These are phyloP conservation scores for Hymenochirus boettgeri DNA, from an alignment of 2,113 vertebrate genomes.

Conservation along the genomic window DNA sequence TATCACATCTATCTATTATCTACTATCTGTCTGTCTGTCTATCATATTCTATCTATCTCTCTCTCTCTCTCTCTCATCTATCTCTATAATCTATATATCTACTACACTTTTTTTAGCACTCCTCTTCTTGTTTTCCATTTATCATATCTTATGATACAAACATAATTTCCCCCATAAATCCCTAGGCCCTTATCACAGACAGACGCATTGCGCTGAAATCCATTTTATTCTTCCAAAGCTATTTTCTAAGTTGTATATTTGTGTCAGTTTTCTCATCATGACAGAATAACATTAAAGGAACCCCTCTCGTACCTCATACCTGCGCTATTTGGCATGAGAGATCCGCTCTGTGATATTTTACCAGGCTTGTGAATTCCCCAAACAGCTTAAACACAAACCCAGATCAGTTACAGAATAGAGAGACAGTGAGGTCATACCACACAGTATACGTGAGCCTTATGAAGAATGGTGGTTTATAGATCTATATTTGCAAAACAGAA, in stretches of 20 bases:
- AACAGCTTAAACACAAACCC: neutral
- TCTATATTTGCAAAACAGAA: neutral
- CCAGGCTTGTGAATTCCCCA: slow-evolving; percentile 5
- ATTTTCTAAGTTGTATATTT: neutral
- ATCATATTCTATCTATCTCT: too few species aligned
- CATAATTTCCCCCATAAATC: too few species aligned
- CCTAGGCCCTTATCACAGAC: too few species aligned
- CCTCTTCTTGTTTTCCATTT: too few species aligned
- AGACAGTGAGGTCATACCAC: slow-evolving; percentile 41
- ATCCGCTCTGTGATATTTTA: slow-evolving; percentile 23
- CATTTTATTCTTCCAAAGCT: neutral
- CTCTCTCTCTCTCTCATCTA: too few species aligned
- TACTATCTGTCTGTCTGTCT: too few species aligned
- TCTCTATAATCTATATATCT: too few species aligned
- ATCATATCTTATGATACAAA: too few species aligned
- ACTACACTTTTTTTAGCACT: too few species aligned
- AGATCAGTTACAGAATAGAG: slow-evolving; percentile 35
- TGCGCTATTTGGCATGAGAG: slow-evolving; percentile 3
- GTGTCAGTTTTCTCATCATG: slow-evolving; percentile 13
- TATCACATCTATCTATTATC: too few species aligned
- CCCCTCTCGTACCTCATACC: neutral
- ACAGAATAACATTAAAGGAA: neutral
- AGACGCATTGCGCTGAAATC: too few species aligned
- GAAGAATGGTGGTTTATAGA: neutral
- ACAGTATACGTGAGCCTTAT: slow-evolving; percentile 2